phyloP scores from a whole-genome alignment of 1,140 invertebrate species.

The Psix sp. region DNA sequence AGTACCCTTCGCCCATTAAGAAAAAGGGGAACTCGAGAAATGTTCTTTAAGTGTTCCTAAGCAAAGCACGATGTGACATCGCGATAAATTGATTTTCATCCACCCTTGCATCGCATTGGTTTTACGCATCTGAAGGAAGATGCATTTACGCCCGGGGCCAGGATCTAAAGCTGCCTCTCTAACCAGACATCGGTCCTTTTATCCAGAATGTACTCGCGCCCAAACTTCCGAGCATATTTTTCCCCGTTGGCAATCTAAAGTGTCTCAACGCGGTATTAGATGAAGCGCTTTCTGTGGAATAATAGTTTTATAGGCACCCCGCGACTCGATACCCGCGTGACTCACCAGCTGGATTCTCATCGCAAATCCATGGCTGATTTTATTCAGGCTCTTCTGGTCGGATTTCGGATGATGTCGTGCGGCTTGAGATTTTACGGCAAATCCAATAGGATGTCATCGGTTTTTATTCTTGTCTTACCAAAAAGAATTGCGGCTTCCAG shows the following conservation, averaged over 20 bases:
- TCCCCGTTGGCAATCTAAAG: slow-evolving; percentile 23
- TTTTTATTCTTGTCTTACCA: neutral
- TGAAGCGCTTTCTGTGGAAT: slow-evolving; percentile 24
- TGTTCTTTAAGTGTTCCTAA: slow-evolving; percentile 63
- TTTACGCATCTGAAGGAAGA: slow-evolving; percentile 44
- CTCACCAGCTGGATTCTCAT: slow-evolving; percentile 14
- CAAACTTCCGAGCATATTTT: slow-evolving; percentile 32
- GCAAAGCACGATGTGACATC: slow-evolving; percentile 65
- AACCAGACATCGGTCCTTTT: slow-evolving; percentile 36
- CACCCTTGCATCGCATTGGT: slow-evolving; percentile 43
- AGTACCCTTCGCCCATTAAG: slow-evolving; percentile 67
- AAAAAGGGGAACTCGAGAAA: slow-evolving; percentile 60
- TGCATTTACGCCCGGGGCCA: slow-evolving; percentile 48
- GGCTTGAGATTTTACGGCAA: neutral
- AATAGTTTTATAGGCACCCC: slow-evolving; percentile 32
- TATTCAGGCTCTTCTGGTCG: slow-evolving; percentile 13
- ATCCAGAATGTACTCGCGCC: slow-evolving; percentile 22
- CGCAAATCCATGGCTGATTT: slow-evolving; percentile 23
- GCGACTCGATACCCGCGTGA: slow-evolving; percentile 16
- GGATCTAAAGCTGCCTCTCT: slow-evolving; percentile 47
- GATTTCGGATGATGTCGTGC: slow-evolving; percentile 27
- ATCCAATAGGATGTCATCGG: slow-evolving; percentile 10
- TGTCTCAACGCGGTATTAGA: slow-evolving; percentile 21
- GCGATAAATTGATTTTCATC: slow-evolving; percentile 69
- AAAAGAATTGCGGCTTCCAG: neutral